Conservation (phyloP, 2,113 vertebrate species). For the Phalacrocorax aristotelis region DNA sequence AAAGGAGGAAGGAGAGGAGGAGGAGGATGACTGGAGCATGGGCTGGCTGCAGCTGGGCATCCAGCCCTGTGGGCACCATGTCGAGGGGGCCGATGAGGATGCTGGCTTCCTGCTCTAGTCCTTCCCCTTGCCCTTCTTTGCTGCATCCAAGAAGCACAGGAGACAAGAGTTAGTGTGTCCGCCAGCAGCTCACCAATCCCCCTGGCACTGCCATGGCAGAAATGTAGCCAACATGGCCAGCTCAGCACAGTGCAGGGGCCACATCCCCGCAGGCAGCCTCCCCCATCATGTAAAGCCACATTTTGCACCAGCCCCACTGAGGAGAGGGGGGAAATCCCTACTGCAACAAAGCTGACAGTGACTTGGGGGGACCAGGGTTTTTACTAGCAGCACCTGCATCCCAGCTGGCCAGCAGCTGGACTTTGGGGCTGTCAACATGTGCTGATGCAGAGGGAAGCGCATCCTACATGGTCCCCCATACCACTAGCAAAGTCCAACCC, state of each 20-base stretch:
- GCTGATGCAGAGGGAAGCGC: neutral
- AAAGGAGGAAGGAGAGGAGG: constrained; percentile 8
- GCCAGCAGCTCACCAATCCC: neutral
- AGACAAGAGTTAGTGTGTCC: neutral
- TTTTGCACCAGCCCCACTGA: neutral
- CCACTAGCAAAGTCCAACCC: neutral
- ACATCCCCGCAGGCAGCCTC: neutral
- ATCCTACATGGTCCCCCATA: accelerated
- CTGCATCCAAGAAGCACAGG: constrained; percentile 67
- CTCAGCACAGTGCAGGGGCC: accelerated
- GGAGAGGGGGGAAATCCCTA: neutral
- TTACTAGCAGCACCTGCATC: neutral
- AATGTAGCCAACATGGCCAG: accelerated
- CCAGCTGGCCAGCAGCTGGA: neutral
- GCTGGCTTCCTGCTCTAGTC: constrained; percentile 62
- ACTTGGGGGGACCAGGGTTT: neutral
- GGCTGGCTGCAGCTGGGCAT: constrained; percentile 5
- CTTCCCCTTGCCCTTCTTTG: constrained; percentile 85
- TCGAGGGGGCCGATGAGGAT: neutral
- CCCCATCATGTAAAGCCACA: accelerated
- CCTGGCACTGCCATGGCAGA: neutral
- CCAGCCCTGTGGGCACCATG: constrained; percentile 2
- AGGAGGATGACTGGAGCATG: constrained; percentile 1
- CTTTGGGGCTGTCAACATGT: neutral
- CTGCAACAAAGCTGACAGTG: neutral